A percentile compares a stretch with the other conserved stretches of the same genome.
Conservation (phyloP, 2,797 vertebrate species). For the Nyctalus aviator region DNA sequence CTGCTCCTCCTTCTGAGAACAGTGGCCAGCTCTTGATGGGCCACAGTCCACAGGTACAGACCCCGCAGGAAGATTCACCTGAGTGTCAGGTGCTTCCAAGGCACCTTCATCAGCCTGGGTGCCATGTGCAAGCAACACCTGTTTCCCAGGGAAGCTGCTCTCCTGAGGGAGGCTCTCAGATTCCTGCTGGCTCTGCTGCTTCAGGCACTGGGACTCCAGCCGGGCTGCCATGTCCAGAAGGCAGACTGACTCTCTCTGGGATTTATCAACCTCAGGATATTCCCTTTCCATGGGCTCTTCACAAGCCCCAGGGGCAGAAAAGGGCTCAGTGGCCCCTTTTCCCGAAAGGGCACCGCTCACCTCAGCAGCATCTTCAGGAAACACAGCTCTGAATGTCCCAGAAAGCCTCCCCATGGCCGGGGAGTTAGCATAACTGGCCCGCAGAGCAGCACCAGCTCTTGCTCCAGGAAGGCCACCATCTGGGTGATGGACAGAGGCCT, state of each 20-base stretch:
- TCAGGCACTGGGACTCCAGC: slow-evolving; percentile 94
- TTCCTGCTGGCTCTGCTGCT: slow-evolving; percentile 86
- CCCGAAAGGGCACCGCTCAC: too few relatives aligned
- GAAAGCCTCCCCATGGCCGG: slow-evolving; percentile 81
- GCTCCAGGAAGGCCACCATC: slow-evolving; percentile 97
- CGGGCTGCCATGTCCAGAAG: slow-evolving; percentile 96
- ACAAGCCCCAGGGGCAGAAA: slow-evolving; percentile 61
- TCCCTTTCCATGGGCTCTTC: slow-evolving; percentile 76
- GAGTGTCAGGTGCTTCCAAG: slow-evolving; percentile 13
- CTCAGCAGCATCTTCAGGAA: not conserved
- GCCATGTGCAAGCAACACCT: slow-evolving; percentile 89
- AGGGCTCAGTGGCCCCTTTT: slow-evolving; percentile 57
- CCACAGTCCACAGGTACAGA: slow-evolving; percentile 23
- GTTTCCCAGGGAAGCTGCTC: slow-evolving; percentile 92
- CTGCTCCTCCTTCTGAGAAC: not conserved
- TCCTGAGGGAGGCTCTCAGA: slow-evolving; percentile 90
- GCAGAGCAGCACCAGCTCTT: slow-evolving; percentile 87
- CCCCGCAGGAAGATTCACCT: slow-evolving; percentile 58
- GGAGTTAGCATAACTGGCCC: slow-evolving; percentile 82
- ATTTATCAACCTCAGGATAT: slow-evolving; percentile 81
- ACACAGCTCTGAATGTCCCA: slow-evolving; percentile 82
- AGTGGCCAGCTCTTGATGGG: not conserved
- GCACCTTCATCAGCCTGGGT: slow-evolving; percentile 67
- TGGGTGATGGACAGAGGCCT: slow-evolving; percentile 93
- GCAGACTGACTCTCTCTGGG: slow-evolving; percentile 88